A percentile compares a stretch with the other conserved stretches of the same genome.
Evolutionary conservation across 2,888 invertebrate genomes (phyloP).

Genomic region (Aphodius sticticus): DNA sequence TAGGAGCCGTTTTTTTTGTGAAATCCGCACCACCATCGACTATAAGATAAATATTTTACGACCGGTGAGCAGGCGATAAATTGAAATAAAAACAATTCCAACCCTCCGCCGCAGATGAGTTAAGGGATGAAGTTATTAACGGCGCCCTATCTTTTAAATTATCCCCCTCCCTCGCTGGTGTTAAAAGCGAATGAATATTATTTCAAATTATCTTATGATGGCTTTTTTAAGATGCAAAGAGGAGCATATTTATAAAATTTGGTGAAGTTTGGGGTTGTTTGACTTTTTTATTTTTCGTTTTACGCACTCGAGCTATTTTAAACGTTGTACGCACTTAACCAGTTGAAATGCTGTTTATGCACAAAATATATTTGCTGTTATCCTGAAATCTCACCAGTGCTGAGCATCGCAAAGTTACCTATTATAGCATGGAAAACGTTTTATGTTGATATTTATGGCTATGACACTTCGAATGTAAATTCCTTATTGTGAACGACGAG

Average conservation of each 20-base stretch:
- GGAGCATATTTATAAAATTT: not conserved
- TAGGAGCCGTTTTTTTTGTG: not conserved
- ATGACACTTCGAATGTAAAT: not conserved
- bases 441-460: not conserved
- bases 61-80: slow-evolving; percentile 4
- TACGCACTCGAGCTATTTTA: too few species aligned
- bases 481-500: not conserved
- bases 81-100: not conserved
- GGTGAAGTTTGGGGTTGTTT: too few species aligned
- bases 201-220: not conserved
- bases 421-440: not conserved
- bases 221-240: not conserved
- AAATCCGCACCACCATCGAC: not conserved
- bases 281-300: too few species aligned
- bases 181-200: not conserved
- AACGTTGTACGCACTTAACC: not conserved
- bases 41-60: not conserved
- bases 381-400: not conserved
- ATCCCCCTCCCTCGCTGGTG: not conserved
- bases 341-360: not conserved
- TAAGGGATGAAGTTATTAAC: slow-evolving; percentile 4
- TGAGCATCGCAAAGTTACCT: not conserved
- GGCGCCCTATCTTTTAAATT: not conserved
- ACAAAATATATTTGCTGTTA: not conserved
- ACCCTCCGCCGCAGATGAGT: not conserved